phyloP scores from a whole-genome alignment of 2,797 vertebrate species.

The Epinephelus coioides region DNA sequence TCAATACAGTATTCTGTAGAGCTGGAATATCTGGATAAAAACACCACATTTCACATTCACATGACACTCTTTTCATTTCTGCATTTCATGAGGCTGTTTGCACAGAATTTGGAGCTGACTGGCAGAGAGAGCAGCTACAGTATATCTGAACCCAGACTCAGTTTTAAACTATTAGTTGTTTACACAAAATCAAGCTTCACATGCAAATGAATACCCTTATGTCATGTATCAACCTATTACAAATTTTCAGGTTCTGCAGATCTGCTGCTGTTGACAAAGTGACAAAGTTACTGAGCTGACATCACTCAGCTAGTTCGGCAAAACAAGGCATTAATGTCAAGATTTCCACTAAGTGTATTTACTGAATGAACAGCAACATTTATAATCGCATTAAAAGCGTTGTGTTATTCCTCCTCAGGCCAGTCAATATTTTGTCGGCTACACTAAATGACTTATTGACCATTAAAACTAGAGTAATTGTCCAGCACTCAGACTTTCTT shows the following conservation, averaged over 20 bases:
- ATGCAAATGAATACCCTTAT: not conserved
- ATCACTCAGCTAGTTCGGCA: conserved; percentile 23
- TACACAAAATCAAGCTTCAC: not conserved
- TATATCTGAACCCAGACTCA: not conserved
- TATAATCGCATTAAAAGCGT: conserved; percentile 10
- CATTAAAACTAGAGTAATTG: conserved; percentile 23
- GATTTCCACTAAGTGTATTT: conserved; percentile 19
- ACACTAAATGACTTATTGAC: conserved; percentile 24
- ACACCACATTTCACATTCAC: conserved; percentile 8
- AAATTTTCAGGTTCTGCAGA: not conserved
- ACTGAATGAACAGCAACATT: conserved; percentile 33
- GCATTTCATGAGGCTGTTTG: conserved; percentile 1
- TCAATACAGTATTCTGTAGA: conserved; percentile 16
- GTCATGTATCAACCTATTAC: not conserved
- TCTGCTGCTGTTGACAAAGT: conserved; percentile 8
- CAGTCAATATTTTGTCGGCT: conserved; percentile 29
- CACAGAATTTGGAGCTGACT: not conserved
- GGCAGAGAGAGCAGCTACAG: not conserved
- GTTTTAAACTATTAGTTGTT: not conserved
- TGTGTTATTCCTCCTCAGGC: conserved; percentile 13
- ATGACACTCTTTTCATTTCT: conserved; percentile 8
- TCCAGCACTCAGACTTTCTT: conserved; percentile 5
- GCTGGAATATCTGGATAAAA: conserved; percentile 25
- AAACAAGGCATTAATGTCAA: conserved; percentile 29
- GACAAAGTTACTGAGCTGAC: conserved; percentile 11